Conservation (phyloP, 2,113 vertebrate species). For the Colius striatus region DNA sequence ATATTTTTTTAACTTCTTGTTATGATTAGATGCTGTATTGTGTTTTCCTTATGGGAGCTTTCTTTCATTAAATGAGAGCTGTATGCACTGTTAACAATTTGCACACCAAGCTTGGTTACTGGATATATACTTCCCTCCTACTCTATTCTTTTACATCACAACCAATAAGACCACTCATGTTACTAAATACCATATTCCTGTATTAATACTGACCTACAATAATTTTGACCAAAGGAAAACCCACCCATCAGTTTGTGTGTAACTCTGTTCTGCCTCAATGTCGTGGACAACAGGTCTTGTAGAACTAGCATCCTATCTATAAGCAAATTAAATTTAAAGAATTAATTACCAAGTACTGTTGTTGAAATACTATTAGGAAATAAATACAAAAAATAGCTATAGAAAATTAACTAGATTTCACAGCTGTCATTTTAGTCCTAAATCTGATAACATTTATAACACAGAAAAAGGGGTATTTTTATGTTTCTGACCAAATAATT, state of each 20-base stretch:
- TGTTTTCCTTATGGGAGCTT: not conserved
- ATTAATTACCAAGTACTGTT: not conserved
- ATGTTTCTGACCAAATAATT: not conserved
- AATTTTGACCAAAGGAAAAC: not conserved
- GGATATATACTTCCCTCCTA: not conserved
- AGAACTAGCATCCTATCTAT: not conserved
- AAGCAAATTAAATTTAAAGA: not conserved
- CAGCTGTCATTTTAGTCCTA: not conserved
- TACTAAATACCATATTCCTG: not conserved
- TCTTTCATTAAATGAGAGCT: not conserved
- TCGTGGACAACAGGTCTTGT: not conserved
- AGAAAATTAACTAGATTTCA: not conserved
- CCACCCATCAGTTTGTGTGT: not conserved
- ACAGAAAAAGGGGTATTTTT: not conserved
- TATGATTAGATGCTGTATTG: not conserved
- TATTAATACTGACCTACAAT: not conserved
- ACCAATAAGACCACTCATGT: not conserved
- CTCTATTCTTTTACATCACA: not conserved
- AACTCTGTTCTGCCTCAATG: not conserved
- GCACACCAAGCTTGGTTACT: not conserved
- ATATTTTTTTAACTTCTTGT: not conserved
- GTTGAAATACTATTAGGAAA: not conserved
- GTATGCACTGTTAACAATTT: not conserved
- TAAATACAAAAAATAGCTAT: not conserved
- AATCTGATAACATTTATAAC: not conserved